phyloP scores from a whole-genome alignment of 2,113 vertebrate species.

The Cisticola juncidis region DNA sequence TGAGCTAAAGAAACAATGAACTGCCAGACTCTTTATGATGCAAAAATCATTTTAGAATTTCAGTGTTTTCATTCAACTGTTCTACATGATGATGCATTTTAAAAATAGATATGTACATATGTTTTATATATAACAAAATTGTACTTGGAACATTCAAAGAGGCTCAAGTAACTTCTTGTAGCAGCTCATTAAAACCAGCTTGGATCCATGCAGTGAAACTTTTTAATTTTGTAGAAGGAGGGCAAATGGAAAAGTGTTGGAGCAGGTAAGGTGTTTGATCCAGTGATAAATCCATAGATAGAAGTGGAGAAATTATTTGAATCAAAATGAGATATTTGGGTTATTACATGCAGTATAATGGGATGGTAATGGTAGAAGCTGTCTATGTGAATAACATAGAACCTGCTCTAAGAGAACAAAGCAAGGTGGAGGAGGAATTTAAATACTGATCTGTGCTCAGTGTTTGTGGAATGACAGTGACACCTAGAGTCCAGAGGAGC shows the following conservation, averaged over 20 bases:
- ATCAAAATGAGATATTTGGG: neutral
- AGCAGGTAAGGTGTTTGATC: neutral
- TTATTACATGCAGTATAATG: neutral
- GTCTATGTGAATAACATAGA: neutral
- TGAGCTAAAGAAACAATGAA: neutral
- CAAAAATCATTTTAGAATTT: neutral
- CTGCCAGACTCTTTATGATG: neutral
- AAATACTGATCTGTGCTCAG: neutral
- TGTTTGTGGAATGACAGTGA: slow-evolving; percentile 44
- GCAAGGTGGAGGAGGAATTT: slow-evolving; percentile 2
- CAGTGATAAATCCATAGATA: neutral
- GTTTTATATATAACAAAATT: neutral
- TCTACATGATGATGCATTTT: neutral
- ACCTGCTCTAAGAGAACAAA: slow-evolving; percentile 39
- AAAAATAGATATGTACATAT: neutral
- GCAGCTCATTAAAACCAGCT: neutral
- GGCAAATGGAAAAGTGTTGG: neutral
- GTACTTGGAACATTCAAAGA: neutral
- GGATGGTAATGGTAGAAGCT: neutral
- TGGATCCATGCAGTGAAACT: neutral
- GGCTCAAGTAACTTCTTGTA: neutral
- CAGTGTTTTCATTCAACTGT: neutral
- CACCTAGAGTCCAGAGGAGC: slow-evolving; percentile 45
- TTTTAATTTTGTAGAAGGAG: neutral
- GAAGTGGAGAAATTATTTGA: neutral